phyloP scores from a whole-genome alignment of 2,888 invertebrate genomes.

The Pristionchus entomophagus region DNA sequence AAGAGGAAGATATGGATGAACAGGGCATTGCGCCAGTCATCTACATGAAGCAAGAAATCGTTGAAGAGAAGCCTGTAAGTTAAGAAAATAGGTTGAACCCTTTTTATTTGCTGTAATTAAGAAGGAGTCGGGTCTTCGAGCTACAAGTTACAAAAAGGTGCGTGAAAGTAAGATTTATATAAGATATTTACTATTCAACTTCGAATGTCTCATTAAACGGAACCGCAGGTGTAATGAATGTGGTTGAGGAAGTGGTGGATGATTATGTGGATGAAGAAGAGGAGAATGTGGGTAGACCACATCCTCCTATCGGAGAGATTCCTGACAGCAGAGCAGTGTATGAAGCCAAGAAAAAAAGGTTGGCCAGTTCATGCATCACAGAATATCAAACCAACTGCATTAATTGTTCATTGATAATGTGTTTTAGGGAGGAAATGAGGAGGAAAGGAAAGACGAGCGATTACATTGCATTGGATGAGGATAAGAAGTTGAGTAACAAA shows the following conservation, averaged over 20 bases:
- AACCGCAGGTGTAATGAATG: neutral
- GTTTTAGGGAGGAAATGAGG: conserved; percentile 87
- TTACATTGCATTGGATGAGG: conserved; percentile 80
- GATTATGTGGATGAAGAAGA: conserved; percentile 3
- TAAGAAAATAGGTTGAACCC: no score
- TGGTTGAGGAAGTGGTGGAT: neutral
- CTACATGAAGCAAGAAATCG: conserved; percentile 1
- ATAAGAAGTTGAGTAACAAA: conserved; percentile 55
- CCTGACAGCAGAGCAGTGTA: conserved; percentile 98
- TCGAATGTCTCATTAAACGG: no score
- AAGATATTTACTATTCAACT: no score
- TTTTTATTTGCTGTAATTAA: neutral
- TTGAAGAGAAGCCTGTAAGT: neutral
- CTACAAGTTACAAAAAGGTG: neutral
- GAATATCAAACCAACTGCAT: no score
- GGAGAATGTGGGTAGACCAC: neutral
- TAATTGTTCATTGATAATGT: neutral
- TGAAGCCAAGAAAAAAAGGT: conserved; percentile 91
- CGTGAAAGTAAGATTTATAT: no score
- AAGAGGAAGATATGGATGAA: conserved; percentile 16
- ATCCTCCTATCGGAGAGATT: conserved; percentile 79
- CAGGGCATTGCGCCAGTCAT: neutral
- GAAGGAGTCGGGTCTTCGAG: neutral
- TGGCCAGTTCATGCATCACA: no score
- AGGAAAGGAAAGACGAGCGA: conserved; percentile 80